Evolutionary conservation across 2,797 vertebrate species (phyloP), one percentile per base, ranked within the genome.

Genomic region (Streptopelia turtur): DNA sequence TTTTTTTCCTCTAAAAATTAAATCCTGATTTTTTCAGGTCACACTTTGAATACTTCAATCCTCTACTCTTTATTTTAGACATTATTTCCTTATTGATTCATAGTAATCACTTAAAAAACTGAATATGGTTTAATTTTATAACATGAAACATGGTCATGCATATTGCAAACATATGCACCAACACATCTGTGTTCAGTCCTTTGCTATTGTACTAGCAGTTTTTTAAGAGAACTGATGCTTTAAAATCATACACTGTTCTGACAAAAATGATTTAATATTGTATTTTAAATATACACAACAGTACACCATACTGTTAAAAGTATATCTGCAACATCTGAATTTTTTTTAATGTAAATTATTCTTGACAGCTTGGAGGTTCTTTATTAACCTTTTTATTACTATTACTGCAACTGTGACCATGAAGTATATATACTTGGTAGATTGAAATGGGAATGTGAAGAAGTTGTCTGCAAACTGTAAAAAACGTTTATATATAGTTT

Each of bases 401-500:
- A 74, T 74, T 83, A 87, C 23, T 90, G 52, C 86, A 93, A 59
- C 70, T 87, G 60, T 70, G 81, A 84, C 81, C 68, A 66, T 47
- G 64, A 78, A 83, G 3, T 45, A 70, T 41, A 75, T 35, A 56
- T 41, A 79, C 13, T 65, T 0, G 0, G 31, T 16, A 65, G 45
- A 37, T 28, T 83, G 39, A 82, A 94, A 87, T 37, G 24, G 27
- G 81, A 95, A 91, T 14, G 21, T 64, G 84, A 77, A 82, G 55
- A 95, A 95, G 39, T 80, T 92, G 83, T 64, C 89, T 89, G 83
- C 78, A 93, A 95, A 95, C 81, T 91, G 94, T 78, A 95, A 89
- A 90, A 89, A 90, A 82, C 68, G 93, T 93, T 89, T 92, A 70
- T 64, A 80, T 74, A 60, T 41, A 94, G 81, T 92, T 95, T 95